Conservation (phyloP, 2,888 invertebrate species). For the Marasmarcha lunaedactyla region DNA sequence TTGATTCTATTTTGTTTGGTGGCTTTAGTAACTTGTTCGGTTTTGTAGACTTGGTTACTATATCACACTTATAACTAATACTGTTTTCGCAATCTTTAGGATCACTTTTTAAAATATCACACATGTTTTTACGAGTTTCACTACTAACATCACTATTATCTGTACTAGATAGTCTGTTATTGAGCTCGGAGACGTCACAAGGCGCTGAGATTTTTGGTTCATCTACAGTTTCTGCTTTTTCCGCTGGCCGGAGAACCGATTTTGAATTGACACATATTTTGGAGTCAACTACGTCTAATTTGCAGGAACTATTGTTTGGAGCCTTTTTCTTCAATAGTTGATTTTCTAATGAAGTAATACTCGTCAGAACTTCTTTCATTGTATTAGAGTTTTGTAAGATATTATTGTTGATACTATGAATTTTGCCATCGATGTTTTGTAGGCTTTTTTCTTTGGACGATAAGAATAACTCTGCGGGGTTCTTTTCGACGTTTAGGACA, state of each 20-base stretch:
- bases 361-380: slow-evolving; percentile 40
- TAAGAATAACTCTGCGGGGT: slow-evolving; percentile 60
- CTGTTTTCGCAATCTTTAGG: slow-evolving; percentile 7
- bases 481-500: slow-evolving; percentile 43
- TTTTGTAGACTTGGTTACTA: slow-evolving; percentile 7
- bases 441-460: slow-evolving; percentile 41
- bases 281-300: slow-evolving; percentile 48
- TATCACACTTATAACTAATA: slow-evolving; percentile 8
- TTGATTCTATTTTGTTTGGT: slow-evolving; percentile 1
- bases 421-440: slow-evolving; percentile 20
- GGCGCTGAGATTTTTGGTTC: not conserved
- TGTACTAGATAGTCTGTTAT: slow-evolving; percentile 2
- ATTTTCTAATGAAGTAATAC: slow-evolving; percentile 47
- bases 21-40: slow-evolving; percentile 6
- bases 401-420: slow-evolving; percentile 56
- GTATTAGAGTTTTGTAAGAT: slow-evolving; percentile 42
- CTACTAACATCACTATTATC: slow-evolving; percentile 4
- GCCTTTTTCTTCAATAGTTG: slow-evolving; percentile 52
- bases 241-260: slow-evolving; percentile 52
- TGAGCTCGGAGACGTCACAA: slow-evolving; percentile 5
- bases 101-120: slow-evolving; percentile 11
- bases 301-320: slow-evolving; percentile 45
- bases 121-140: slow-evolving; percentile 9
- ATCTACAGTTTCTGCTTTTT: slow-evolving; percentile 25
- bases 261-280: slow-evolving; percentile 46